phyloP scores from a whole-genome alignment of 2,797 vertebrate genomes.

The Pseudomugil tenellus region DNA sequence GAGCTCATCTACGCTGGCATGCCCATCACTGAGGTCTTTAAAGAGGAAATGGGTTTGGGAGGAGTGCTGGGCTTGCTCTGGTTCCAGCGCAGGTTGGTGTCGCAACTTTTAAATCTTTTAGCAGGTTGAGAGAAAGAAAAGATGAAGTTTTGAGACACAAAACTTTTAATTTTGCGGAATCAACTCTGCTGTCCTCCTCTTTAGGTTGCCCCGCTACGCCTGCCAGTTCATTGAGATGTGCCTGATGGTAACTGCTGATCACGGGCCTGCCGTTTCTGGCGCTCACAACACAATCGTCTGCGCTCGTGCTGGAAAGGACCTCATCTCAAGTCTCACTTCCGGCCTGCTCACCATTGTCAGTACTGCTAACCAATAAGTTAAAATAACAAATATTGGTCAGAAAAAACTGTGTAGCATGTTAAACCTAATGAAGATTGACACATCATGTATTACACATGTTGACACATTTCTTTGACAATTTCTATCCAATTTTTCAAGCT shows the following conservation, averaged over 20 bases:
- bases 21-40: slow-evolving; percentile 98
- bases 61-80: slow-evolving; percentile 97
- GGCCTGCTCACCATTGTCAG: slow-evolving; percentile 97
- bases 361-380: slow-evolving; percentile 9
- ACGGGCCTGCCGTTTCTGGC: slow-evolving; percentile 94
- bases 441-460: not conserved
- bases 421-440: not conserved
- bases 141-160: not conserved
- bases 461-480: not conserved
- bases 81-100: slow-evolving; percentile 92
- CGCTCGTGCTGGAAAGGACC: slow-evolving; percentile 95
- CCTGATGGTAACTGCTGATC: slow-evolving; percentile 98
- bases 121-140: not conserved
- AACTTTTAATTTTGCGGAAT: not conserved
- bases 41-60: slow-evolving; percentile 96
- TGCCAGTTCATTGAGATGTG: slow-evolving; percentile 99
- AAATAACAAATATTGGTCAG: not conserved
- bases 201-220: slow-evolving; percentile 92
- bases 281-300: slow-evolving; percentile 99
- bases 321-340: slow-evolving; percentile 96
- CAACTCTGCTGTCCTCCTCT: slow-evolving; percentile 2
- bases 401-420: not conserved
- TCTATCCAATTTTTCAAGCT: not conserved
- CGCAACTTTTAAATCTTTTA: not conserved
- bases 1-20: slow-evolving; percentile 98